Evolutionary conservation across 1,140 invertebrate species (phyloP), one percentile per base, ranked within the genome.

Genomic region (Mylabris phalerata): DNA sequence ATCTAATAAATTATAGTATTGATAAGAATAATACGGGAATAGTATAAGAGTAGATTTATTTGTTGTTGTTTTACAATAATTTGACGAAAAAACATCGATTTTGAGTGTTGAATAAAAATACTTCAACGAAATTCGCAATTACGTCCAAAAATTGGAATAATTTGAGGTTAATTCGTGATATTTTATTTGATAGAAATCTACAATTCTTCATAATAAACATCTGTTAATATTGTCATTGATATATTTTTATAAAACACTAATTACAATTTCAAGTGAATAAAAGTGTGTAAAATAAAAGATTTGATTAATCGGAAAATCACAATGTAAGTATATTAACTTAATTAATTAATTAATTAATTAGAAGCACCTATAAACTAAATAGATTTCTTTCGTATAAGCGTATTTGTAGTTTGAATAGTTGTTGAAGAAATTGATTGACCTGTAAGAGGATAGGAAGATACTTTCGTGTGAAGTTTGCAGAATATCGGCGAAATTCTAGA

Each of bases 291-390:
- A 5, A 32, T 5, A 32, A 32, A 32, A 4, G 32, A 32, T 32
- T 32, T 32, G 32, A 32, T 32, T 32, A 32, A 32, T 32, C 11
- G n/a, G 45, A 46, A 45, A 45, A 54, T 54, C 51, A 54, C 43
- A 54, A 44, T n/a, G 25, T 46, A 26, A 52, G 40, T 52, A 39
- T 11, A 54, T 32, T 32, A 52, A 52, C 50, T 52, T 43, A 52
- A 42, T 46, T 46, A 54, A 42, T 50, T 19, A 6, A 39, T 49
- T 27, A 45, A 39, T 39, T 54, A 44, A 40, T 54, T 40, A 6
- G 39, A 55, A 55, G 52, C 52, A 47, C 52, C 52, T 55, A 55
- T 7, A 55, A 55, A 55, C 52, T 55, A 55, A 55, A 40, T 55
- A 46, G 52, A 55, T 55, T 55, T 55, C 46, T 32, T 32, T 32